phyloP scores from a whole-genome alignment of 2,797 vertebrate genomes.

The Paratrypauchen microcephalus region DNA sequence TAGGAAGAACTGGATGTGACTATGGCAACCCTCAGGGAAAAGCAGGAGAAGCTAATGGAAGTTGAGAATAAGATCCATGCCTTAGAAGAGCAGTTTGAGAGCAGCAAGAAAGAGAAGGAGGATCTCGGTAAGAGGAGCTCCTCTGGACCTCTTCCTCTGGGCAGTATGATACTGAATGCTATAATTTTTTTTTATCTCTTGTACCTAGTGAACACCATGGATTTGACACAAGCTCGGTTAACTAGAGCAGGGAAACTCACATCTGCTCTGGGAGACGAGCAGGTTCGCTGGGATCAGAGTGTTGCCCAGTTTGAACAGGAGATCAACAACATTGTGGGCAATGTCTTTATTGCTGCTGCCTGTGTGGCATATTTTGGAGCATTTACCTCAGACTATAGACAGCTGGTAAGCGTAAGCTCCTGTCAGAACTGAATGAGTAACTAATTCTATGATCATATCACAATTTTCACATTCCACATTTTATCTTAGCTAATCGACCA shows the following conservation, averaged over 20 bases:
- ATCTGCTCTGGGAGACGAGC: constrained; percentile 81
- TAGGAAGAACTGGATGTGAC: constrained; percentile 84
- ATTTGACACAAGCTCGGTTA: constrained; percentile 80
- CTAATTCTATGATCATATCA: not conserved
- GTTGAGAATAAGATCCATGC: constrained; percentile 81
- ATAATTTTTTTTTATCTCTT: not conserved
- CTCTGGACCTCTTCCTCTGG: not conserved
- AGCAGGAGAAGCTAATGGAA: constrained; percentile 79
- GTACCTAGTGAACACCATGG: constrained; percentile 76
- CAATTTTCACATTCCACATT: not conserved
- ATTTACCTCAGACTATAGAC: constrained; percentile 85
- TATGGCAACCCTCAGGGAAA: constrained; percentile 80
- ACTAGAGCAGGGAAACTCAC: constrained; percentile 82
- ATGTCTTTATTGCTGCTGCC: constrained; percentile 86
- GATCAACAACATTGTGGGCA: constrained; percentile 81
- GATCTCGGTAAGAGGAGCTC: constrained; percentile 69
- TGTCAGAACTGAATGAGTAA: not conserved
- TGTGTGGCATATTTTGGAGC: constrained; percentile 86
- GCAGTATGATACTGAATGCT: not conserved
- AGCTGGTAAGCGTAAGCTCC: constrained; percentile 56
- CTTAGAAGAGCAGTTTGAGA: constrained; percentile 82
- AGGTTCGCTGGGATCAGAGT: constrained; percentile 84
- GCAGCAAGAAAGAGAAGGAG: constrained; percentile 81
- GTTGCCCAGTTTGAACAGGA: constrained; percentile 80
- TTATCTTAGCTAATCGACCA: constrained; percentile 78